Base-by-base conservation (phyloP, 1,140 invertebrate species). In the Stegodyphus mimosarum region DNA sequence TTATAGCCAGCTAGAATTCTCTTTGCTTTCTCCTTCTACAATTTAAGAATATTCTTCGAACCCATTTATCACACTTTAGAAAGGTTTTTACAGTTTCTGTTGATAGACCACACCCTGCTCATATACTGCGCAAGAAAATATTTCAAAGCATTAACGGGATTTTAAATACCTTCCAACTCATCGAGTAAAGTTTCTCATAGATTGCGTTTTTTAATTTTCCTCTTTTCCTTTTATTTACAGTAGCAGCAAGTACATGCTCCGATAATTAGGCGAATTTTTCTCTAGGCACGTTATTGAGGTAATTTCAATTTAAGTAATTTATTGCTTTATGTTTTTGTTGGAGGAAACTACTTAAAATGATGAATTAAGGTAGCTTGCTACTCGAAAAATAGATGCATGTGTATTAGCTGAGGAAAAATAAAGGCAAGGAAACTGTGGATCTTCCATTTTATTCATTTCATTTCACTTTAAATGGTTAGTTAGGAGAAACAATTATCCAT, bases 31-130 rank as follows among this genome's bases (percentile, higher is more conserved):
- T 15, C 72, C 48, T 64, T 76, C 18, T 18, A 64, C 60, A 55
- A 64, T 76, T 76, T 64, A 64, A 66, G 55, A 76, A 76, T 64
- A 76, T 64, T 17, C 60, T 66, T 17, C 49, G 48, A 11, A 13
- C 55, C 55, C 63, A 64, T 76, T 66, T 64, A 64, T 60, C 63
- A 17, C 48, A 60, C 49, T 55, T 15, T 15, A 50, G 60, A 18
- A 18, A 64, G 49, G 53, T 67, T 76, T 76, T 76, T 76, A 64
- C 48, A 55, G 18, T 18, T 50, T 17, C 33, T 50, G 74, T 64
- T 76, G 74, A 76, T 60, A 50, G 48, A 49, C 74, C 74, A 76
- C 74, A 76, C 74, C 74, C 74, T 64, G 48, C 50, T 53, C 53
- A 15, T 13, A 13, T 48, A 15, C 9, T 9, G 13, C 33, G 63